Conservation (phyloP, 1,140 invertebrate genomes). For the Brachionus asplanchnoidis region DNA sequence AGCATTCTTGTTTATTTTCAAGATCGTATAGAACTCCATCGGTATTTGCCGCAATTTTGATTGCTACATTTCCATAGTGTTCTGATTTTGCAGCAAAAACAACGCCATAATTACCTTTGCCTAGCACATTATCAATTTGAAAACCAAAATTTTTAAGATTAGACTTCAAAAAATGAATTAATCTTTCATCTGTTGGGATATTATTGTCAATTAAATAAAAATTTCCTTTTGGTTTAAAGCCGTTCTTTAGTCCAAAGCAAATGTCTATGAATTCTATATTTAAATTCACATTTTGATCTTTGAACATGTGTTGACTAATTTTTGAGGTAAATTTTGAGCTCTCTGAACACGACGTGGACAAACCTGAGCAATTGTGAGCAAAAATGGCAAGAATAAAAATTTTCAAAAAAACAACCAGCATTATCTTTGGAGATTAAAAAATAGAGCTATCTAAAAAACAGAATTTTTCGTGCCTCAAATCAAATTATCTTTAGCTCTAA, state of each 20-base stretch:
- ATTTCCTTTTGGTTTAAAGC: neutral
- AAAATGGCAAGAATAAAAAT: neutral
- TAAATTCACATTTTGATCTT: neutral
- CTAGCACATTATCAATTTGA: neutral
- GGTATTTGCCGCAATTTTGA: constrained; percentile 9
- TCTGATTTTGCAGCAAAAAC: constrained; percentile 15
- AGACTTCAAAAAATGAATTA: neutral
- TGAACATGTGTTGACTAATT: neutral
- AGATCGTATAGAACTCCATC: constrained; percentile 3
- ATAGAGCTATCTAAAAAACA: neutral
- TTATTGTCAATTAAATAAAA: constrained; percentile 5
- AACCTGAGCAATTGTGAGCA: neutral
- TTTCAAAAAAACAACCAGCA: neutral
- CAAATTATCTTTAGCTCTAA: neutral
- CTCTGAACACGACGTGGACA: neutral
- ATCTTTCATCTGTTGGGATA: neutral
- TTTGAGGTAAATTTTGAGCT: neutral
- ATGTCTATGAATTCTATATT: constrained; percentile 30
- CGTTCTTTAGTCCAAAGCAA: neutral
- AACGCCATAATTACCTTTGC: constrained; percentile 18
- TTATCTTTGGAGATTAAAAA: neutral
- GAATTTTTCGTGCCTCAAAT: neutral
- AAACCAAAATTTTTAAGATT: neutral
- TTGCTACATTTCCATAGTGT: constrained; percentile 30
- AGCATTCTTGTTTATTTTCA: constrained; percentile 16